phyloP scores from a whole-genome alignment of 2,888 invertebrate genomes.

The Neoscelio sp. region DNA sequence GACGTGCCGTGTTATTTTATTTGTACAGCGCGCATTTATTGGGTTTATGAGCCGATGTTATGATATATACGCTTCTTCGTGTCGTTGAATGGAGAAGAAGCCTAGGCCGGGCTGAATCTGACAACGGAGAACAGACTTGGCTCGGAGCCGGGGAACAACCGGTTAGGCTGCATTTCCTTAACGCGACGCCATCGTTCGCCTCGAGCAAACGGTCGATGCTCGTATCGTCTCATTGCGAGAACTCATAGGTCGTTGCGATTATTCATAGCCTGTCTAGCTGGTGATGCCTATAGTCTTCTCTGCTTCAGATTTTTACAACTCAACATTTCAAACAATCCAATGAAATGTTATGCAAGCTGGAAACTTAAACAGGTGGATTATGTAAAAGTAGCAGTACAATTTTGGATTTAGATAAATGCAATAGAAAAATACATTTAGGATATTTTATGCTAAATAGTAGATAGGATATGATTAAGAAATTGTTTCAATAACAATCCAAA shows the following conservation, averaged over 20 bases:
- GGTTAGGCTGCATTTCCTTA: constrained; percentile 80
- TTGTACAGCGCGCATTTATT: constrained; percentile 42
- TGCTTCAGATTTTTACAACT: constrained; percentile 26
- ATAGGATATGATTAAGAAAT: too few species aligned
- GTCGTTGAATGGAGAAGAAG: constrained; percentile 55
- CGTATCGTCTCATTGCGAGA: constrained; percentile 54
- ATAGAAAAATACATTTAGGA: too few species aligned
- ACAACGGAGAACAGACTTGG: constrained; percentile 67
- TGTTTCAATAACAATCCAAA: too few species aligned
- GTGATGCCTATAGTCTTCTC: constrained; percentile 8
- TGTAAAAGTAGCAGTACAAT: constrained; percentile 6
- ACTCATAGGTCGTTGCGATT: constrained; percentile 51
- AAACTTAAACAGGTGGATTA: neutral
- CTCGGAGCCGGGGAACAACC: constrained; percentile 78
- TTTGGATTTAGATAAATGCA: too few species aligned
- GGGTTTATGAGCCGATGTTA: constrained; percentile 31
- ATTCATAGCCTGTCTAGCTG: constrained; percentile 50
- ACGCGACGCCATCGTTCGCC: constrained; percentile 73
- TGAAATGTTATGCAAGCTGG: constrained; percentile 2
- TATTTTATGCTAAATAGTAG: too few species aligned
- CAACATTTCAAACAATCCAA: constrained; percentile 2
- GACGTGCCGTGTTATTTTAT: constrained; percentile 30
- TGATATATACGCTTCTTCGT: constrained; percentile 37
- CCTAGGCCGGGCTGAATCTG: constrained; percentile 61
- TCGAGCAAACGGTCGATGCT: constrained; percentile 70